Base-by-base conservation (phyloP, 30 jellyfish, hydroid and myxozoan genomes). In the Rhopilema esculentum region DNA sequence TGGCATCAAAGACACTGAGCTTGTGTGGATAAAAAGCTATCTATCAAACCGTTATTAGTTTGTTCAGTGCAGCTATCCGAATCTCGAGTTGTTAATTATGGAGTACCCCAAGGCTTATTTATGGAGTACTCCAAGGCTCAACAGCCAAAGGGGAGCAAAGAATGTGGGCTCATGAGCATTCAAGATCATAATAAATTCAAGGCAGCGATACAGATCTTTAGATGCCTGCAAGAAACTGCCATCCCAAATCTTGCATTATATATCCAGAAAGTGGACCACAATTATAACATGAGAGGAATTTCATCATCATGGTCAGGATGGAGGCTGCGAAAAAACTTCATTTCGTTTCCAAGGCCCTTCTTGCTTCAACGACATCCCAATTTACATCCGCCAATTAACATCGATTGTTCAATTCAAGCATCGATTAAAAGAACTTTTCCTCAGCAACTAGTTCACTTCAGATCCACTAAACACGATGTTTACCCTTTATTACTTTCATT, bases 41-140 rank as follows among this genome's bases (percentile, higher is more conserved):
- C 6, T 69, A n/a, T 8, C 23, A 63, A 49, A 80, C 90, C 90
- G 52, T 57, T 80, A 80, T 30, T 31, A 80, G 90, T 62, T 63
- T 80, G 68, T 80, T 80, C 80, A 74, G 24, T 74, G 85, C 29
- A 77, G 85, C 48, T 4, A 74, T 74, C 85, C 21, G 78, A 74
- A 74, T 74, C 90, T 48, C 69, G 16, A 32, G 30, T 23, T 53
- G 81, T 27, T 79, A 22, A 79, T 0, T 84, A 75, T 66, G 95
- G 91, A 27, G 95, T 86, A 63, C 87, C 85, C 33, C 91, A 86
- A 86, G 87, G 95, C 33, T 88, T 82, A 31, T 64, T 79, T 72
- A 88, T 78, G 20, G 87, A 29, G 19, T 61, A 75, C 20, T 66
- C 30, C 29, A 75, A 69, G 27, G 75, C 75, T 91, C 79, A 82